A percentile compares a stretch with the other conserved stretches of the same genome.
Conservation (phyloP, 2,797 vertebrate species). For the Streptopelia turtur region DNA sequence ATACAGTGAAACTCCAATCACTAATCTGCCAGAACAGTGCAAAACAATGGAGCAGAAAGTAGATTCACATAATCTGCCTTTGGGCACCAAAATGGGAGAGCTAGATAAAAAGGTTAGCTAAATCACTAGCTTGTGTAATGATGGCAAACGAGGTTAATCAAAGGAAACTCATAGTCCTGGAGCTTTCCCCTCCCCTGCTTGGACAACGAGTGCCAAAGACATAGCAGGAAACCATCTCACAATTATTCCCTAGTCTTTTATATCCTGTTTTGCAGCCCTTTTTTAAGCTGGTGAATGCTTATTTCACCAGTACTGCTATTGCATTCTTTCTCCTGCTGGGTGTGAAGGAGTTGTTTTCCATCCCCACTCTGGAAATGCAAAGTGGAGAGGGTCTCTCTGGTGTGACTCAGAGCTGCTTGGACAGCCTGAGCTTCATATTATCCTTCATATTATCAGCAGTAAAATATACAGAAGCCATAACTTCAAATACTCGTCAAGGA, state of each 20-base stretch:
- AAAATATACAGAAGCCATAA: not conserved
- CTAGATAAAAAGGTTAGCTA: not conserved
- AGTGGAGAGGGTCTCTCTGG: not conserved
- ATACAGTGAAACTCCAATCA: not conserved
- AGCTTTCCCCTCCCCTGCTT: not conserved
- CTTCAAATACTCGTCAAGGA: not conserved
- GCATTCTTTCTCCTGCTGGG: not conserved
- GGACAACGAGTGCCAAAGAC: not conserved
- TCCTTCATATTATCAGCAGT: not conserved
- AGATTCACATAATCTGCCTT: not conserved
- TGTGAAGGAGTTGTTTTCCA: not conserved
- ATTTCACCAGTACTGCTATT: not conserved
- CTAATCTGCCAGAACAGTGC: not conserved
- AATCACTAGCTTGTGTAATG: not conserved
- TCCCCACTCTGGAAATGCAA: not conserved
- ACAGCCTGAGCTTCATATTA: not conserved
- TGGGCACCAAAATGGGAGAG: not conserved
- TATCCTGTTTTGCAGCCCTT: not conserved
- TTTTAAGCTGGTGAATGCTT: not conserved
- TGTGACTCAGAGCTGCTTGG: not conserved
- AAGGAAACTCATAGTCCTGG: not conserved
- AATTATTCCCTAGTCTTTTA: not conserved
- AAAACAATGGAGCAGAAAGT: not conserved
- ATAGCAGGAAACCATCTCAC: not conserved
- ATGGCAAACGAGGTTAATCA: not conserved